Conservation (phyloP, 2,113 vertebrate species). For the Lophochroa leadbeateri region DNA sequence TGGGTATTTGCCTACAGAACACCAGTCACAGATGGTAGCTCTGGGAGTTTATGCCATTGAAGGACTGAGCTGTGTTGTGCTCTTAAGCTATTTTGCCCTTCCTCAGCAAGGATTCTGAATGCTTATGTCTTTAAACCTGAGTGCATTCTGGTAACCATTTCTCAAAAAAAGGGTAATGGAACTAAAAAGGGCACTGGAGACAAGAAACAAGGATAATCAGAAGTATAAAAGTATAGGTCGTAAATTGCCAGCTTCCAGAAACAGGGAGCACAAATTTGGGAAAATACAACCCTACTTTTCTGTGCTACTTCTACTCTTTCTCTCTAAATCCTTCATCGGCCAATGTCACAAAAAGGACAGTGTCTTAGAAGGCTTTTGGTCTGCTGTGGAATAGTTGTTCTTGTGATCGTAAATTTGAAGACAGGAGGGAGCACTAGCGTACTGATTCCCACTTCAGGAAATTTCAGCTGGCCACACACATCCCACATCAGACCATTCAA, state of each 20-base stretch:
- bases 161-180: neutral
- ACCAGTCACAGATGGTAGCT: neutral
- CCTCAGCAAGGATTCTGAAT: neutral
- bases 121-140: rapidly evolving
- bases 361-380: neutral
- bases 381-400: neutral
- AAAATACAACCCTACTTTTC: neutral
- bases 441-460: neutral
- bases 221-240: neutral
- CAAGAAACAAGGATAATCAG: neutral
- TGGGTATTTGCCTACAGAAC: neutral
- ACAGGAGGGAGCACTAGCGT: neutral
- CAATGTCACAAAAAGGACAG: neutral
- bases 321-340: neutral
- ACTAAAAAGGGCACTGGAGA: neutral
- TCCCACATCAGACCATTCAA: neutral
- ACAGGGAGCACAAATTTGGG: neutral
- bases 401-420: neutral
- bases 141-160: neutral
- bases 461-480: neutral
- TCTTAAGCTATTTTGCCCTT: neutral
- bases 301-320: neutral
- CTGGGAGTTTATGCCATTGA: neutral
- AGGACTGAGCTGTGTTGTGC: neutral
- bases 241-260: neutral